Conservation (phyloP, 2,113 vertebrate species). For the Pycnonotus jocosus region DNA sequence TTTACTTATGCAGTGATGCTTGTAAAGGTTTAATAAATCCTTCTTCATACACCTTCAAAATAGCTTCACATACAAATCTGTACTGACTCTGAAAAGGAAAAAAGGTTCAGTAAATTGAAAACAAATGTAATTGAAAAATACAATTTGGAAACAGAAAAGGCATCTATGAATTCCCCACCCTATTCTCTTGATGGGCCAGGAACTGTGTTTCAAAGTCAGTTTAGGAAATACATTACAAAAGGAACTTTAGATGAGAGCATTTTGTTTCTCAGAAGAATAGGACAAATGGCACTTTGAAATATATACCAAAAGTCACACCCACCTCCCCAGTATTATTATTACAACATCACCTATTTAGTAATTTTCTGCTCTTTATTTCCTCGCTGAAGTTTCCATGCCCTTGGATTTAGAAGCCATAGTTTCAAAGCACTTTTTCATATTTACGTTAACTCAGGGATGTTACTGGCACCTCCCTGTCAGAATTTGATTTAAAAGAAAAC, state of each 20-base stretch:
- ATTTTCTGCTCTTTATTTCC: background rate
- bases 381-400: background rate
- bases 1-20: constrained; percentile 78
- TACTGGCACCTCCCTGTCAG: background rate
- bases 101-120: constrained; percentile 7
- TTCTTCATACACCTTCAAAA: constrained; percentile 96
- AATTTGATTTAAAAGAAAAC: background rate
- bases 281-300: background rate
- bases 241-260: background rate
- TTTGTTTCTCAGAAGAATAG: background rate
- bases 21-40: constrained; percentile 85
- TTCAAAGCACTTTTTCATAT: background rate
- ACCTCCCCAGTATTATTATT: background rate
- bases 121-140: background rate
- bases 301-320: background rate
- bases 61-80: constrained; percentile 98
- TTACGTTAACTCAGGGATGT: background rate
- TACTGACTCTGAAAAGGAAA: constrained; percentile 89
- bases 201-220: background rate
- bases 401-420: background rate
- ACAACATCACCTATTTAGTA: background rate
- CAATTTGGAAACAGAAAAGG: background rate
- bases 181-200: background rate
- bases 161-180: background rate
- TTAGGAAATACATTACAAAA: background rate